These are phyloP conservation scores for Diuraphis noxia DNA, from an alignment of 1,140 invertebrate genomes.

Conservation along the genomic window DNA sequence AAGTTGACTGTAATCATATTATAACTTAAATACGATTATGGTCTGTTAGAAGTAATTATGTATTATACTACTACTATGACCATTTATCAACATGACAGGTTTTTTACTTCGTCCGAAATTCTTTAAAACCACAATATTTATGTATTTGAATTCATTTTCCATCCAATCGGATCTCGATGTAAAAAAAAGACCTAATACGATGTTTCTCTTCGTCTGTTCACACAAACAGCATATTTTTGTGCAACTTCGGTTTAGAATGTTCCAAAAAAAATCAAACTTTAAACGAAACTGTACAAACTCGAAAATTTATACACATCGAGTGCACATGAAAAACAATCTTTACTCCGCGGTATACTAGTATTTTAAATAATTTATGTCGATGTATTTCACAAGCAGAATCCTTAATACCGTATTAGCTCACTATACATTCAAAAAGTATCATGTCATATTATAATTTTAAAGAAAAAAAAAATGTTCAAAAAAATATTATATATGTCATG, in stretches of 20 bases:
- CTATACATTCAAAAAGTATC: too few relatives aligned
- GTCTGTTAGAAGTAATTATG: neutral
- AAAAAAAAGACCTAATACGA: neutral
- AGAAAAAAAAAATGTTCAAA: too few relatives aligned
- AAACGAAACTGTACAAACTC: neutral
- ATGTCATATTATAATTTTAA: too few relatives aligned
- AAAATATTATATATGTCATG: too few relatives aligned
- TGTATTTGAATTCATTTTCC: neutral
- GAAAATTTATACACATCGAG: neutral
- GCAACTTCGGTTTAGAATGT: neutral
- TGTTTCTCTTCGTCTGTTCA: neutral
- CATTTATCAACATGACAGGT: neutral
- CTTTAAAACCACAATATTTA: neutral
- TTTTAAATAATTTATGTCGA: neutral
- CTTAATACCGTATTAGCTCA: neutral
- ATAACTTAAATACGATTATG: neutral
- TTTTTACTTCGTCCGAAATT: neutral
- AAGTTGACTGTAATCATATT: neutral
- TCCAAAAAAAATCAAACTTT: neutral
- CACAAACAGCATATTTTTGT: neutral
- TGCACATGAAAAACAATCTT: neutral
- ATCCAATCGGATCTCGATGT: neutral
- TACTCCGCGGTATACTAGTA: neutral
- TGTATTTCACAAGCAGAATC: neutral
- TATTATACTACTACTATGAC: neutral